Conservation (phyloP, 2,888 invertebrate species). For the Therioaphis trifolii region DNA sequence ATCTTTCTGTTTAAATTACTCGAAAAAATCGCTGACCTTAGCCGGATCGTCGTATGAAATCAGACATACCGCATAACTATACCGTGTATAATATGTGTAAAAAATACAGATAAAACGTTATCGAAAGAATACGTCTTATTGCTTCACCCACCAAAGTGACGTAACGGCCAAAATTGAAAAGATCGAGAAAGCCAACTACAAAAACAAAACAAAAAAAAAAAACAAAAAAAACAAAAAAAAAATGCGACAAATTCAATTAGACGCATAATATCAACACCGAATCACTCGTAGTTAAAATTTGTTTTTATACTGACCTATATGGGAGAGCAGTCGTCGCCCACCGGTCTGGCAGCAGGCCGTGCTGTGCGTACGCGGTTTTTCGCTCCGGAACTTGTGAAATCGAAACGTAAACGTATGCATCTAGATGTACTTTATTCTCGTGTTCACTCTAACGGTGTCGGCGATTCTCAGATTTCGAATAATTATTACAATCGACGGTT, state of each 20-base stretch:
- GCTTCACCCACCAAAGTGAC: too few species aligned
- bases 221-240: neutral
- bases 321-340: neutral
- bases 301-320: slow-evolving; percentile 19
- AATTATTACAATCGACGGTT: neutral
- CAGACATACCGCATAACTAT: too few species aligned
- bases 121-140: too few species aligned
- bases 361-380: neutral
- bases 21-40: too few species aligned
- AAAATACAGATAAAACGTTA: too few species aligned
- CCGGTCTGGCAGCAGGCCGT: neutral
- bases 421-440: too few species aligned
- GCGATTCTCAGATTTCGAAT: slow-evolving; percentile 50
- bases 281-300: too few species aligned
- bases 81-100: too few species aligned
- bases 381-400: slow-evolving; percentile 17
- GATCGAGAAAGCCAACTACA: slow-evolving; percentile 53
- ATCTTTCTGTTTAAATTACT: too few species aligned
- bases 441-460: neutral
- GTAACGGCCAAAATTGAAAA: neutral
- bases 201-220: slow-evolving; percentile 33
- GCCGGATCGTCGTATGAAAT: too few species aligned
- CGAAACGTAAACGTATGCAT: neutral
- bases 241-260: neutral
- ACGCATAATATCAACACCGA: too few species aligned